Percentiles rank a stretch among this genome's conserved stretches.
Evolutionary conservation across 2,113 vertebrate species (phyloP).

Genomic region (Chinchilla lanigera): DNA sequence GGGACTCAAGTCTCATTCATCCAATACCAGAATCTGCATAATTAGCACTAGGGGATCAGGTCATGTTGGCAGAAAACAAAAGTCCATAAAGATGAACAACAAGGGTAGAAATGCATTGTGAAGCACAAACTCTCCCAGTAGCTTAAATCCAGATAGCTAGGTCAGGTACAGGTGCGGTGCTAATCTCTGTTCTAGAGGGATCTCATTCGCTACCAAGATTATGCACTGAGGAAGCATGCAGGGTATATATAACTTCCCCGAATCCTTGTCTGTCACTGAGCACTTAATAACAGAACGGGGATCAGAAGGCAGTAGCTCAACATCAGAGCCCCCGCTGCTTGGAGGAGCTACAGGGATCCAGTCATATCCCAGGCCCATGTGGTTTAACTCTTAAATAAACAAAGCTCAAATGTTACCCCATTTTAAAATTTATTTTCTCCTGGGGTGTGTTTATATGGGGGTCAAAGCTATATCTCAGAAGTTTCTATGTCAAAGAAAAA

Average conservation of each 20-base stretch:
- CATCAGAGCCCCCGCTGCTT: not conserved
- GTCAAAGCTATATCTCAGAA: conserved; percentile 1
- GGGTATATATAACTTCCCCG: not conserved
- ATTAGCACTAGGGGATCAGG: not conserved
- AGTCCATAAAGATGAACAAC: not conserved
- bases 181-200: not conserved
- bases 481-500: conserved; percentile 5
- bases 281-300: not conserved
- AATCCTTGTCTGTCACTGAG: not conserved
- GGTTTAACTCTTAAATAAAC: not conserved
- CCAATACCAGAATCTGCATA: not conserved
- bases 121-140: not conserved
- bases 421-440: not conserved
- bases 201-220: not conserved
- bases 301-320: not conserved
- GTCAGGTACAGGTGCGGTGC: no score
- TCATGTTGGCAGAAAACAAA: not conserved
- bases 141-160: not conserved
- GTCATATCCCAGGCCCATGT: not conserved
- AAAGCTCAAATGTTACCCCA: not conserved
- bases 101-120: not conserved
- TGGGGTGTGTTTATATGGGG: not conserved
- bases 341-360: not conserved
- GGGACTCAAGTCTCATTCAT: not conserved
- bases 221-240: not conserved